Percentiles rank a stretch among this genome's conserved stretches.
Conservation (phyloP, 2,888 invertebrate genomes). For the Parasteatoda lunata region DNA sequence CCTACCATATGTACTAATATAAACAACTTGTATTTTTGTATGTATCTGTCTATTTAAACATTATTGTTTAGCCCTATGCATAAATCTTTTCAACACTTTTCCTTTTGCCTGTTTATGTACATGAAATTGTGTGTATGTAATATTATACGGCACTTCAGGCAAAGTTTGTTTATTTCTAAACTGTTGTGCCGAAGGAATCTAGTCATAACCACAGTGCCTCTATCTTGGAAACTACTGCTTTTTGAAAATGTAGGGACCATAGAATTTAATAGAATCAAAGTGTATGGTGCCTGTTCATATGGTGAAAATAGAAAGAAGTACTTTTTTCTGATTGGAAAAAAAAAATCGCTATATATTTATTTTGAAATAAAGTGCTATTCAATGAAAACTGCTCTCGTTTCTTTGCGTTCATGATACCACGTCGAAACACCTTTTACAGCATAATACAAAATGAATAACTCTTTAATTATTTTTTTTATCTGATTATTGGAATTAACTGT, state of each 20-base stretch:
- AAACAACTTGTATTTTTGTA: slow-evolving; percentile 1
- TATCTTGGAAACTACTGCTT: slow-evolving; percentile 40
- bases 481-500: too few species aligned
- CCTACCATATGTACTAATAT: slow-evolving; percentile 6
- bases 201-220: slow-evolving; percentile 68
- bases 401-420: too few species aligned
- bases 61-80: not conserved
- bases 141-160: not conserved
- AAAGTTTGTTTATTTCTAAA: not conserved
- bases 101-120: too few species aligned
- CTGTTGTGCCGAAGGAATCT: slow-evolving; percentile 51
- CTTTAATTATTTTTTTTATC: too few species aligned
- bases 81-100: too few species aligned
- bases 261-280: slow-evolving; percentile 60
- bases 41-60: not conserved
- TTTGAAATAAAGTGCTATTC: slow-evolving; percentile 66
- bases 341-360: slow-evolving; percentile 55
- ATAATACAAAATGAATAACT: too few species aligned
- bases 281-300: slow-evolving; percentile 59
- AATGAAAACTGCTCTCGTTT: slow-evolving; percentile 3
- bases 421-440: too few species aligned
- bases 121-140: not conserved
- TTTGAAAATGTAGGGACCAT: slow-evolving; percentile 42
- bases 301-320: slow-evolving; percentile 33
- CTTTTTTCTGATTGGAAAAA: slow-evolving; percentile 24